phyloP scores from a whole-genome alignment of 37 sponge, comb jelly and placozoan species.

The Lycopodina hypogea region DNA sequence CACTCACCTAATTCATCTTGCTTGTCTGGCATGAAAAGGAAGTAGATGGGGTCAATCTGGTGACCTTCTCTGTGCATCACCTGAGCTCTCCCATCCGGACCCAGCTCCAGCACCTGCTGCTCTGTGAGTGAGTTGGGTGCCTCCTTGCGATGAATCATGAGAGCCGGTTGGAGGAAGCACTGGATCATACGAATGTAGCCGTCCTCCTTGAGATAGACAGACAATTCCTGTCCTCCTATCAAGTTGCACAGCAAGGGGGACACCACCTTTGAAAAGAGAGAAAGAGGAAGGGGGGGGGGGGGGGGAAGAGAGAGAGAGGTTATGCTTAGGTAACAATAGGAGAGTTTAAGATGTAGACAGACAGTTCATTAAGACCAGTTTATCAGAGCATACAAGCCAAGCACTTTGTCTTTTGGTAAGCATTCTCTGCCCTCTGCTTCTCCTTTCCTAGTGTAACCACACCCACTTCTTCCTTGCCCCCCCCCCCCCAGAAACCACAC shows the following conservation, averaged over 20 bases:
- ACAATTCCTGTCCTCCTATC: conserved; percentile 28
- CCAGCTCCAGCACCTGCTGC: conserved; percentile 30
- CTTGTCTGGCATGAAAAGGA: conserved; percentile 49
- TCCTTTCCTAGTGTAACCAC: too few relatives aligned
- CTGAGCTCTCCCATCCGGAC: conserved; percentile 24
- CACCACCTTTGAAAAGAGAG: background rate
- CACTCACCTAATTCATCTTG: conserved; percentile 17
- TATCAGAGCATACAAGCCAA: too few relatives aligned
- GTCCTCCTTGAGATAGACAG: conserved; percentile 34
- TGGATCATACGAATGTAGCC: conserved; percentile 50
- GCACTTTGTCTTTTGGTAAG: too few relatives aligned
- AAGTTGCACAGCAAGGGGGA: conserved; percentile 28
- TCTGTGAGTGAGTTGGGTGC: conserved; percentile 52
- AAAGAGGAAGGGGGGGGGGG: background rate
- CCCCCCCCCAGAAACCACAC: too few relatives aligned
- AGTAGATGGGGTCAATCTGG: conserved; percentile 51
- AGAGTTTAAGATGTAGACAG: background rate
- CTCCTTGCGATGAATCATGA: conserved; percentile 39
- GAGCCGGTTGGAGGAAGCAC: conserved; percentile 49
- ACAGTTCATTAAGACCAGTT: too few relatives aligned
- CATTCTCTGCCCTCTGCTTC: too few relatives aligned
- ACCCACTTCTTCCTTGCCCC: too few relatives aligned
- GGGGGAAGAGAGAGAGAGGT: background rate
- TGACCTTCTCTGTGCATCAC: background rate
- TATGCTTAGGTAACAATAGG: background rate